These are phyloP conservation scores for Porphyrio hochstetteri DNA, from an alignment of 2,113 vertebrate genomes.

Conservation along the genomic window DNA sequence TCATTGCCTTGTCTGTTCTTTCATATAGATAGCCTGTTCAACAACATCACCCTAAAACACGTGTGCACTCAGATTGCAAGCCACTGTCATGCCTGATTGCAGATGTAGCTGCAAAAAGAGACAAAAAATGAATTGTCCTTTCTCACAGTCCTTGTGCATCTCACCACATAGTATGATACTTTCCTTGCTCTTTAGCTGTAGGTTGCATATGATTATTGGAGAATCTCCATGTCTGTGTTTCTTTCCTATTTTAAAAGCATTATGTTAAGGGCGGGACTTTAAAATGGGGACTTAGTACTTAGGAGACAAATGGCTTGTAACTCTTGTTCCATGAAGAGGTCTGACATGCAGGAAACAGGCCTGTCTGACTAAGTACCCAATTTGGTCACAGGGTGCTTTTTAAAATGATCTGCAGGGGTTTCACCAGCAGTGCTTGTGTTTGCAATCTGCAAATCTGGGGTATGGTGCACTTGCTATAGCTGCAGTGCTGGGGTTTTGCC, in stretches of 20 bases:
- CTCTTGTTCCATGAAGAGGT: not conserved
- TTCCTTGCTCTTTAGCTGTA: not conserved
- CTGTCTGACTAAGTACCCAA: not conserved
- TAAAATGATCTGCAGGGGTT: not conserved
- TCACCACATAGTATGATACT: not conserved
- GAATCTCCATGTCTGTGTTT: not conserved
- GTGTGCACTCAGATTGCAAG: not conserved
- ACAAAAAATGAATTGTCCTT: not conserved
- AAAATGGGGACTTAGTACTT: not conserved
- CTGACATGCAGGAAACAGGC: not conserved
- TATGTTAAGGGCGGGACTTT: not conserved
- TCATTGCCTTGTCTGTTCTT: not conserved
- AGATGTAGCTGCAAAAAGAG: not conserved
- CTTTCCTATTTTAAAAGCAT: not conserved
- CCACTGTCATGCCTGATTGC: not conserved
- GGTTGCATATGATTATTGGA: not conserved
- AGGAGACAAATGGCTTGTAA: not conserved
- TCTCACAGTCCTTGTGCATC: not conserved
- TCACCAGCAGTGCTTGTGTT: not conserved
- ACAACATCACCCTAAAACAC: not conserved
- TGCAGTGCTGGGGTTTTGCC: not conserved
- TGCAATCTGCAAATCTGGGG: not conserved
- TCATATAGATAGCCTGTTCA: not conserved
- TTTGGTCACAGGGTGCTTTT: not conserved
- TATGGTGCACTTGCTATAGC: not conserved